A percentile compares a stretch with the other conserved stretches of the same genome.
phyloP scores from a whole-genome alignment of 2,113 vertebrate genomes.

The Sclerurus mexicanus region DNA sequence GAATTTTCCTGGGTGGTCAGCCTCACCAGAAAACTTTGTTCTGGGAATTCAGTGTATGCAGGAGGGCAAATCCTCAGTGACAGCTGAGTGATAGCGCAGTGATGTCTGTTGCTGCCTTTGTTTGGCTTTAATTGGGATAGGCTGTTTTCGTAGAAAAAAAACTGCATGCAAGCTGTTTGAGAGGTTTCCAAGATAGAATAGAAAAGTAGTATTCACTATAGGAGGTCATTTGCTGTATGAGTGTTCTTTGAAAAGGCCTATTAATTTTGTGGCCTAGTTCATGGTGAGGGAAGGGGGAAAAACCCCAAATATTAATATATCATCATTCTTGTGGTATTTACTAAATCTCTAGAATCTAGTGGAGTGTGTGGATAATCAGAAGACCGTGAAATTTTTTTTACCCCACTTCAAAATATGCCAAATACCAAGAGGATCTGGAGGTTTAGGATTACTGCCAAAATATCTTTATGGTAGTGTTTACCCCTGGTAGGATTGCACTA shows the following conservation, averaged over 20 bases:
- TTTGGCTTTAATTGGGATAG: neutral
- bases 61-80: neutral
- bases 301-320: constrained; percentile 24
- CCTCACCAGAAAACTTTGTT: neutral
- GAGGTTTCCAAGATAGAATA: neutral
- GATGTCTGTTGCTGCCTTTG: neutral
- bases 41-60: neutral
- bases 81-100: too few species aligned
- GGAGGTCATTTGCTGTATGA: constrained; percentile 1
- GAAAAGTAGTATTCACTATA: neutral
- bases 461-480: constrained; percentile 33
- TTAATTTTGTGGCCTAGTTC: constrained; percentile 37
- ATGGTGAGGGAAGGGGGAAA: neutral
- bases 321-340: constrained; percentile 50
- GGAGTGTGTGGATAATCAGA: constrained; percentile 32
- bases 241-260: neutral
- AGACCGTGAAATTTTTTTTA: constrained; percentile 52
- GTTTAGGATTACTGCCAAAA: constrained; percentile 46
- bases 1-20: constrained; percentile 5
- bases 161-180: neutral
- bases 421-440: constrained; percentile 37
- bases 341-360: constrained; percentile 33
- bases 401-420: constrained; percentile 24
- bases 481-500: neutral
- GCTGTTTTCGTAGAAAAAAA: neutral